Percentiles rank a stretch among this genome's conserved stretches.
These are phyloP conservation scores for Aleiodes alternator DNA, from an alignment of 2,888 invertebrate genomes.

Conservation along the genomic window DNA sequence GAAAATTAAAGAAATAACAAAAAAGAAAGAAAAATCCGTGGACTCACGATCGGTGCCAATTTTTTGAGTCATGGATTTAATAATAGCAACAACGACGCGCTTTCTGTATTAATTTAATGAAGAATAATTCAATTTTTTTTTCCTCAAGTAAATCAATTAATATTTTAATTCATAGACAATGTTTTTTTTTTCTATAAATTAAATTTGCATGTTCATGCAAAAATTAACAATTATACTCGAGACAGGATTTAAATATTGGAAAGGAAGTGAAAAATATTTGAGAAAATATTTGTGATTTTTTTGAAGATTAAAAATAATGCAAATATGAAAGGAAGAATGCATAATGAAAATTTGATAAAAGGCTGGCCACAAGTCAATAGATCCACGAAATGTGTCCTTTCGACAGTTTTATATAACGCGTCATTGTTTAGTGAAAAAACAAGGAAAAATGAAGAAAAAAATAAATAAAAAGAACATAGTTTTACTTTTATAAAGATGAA, in stretches of 20 bases:
- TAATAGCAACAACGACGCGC: constrained; percentile 41
- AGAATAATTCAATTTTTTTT: constrained; percentile 16
- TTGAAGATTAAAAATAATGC: constrained; percentile 2
- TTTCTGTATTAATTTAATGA: constrained; percentile 41
- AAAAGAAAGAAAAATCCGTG: constrained; percentile 15
- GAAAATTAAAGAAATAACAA: not conserved
- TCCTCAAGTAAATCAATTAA: constrained; percentile 4
- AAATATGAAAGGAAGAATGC: constrained; percentile 21
- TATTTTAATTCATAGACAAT: no score
- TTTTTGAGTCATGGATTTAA: constrained; percentile 38
- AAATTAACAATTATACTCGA: constrained; percentile 4
- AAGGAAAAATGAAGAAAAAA: constrained; percentile 48
- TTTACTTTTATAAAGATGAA: constrained; percentile 69
- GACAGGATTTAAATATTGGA: not conserved
- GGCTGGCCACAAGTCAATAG: constrained; percentile 54
- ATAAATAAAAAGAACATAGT: constrained; percentile 58
- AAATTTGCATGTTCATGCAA: constrained; percentile 1
- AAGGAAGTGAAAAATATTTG: no score
- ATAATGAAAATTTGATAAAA: constrained; percentile 43
- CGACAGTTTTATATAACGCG: constrained; percentile 66
- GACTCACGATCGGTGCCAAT: constrained; percentile 54
- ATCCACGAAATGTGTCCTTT: constrained; percentile 60
- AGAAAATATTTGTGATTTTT: no score
- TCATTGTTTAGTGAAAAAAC: constrained; percentile 61
- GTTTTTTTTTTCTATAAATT: constrained; percentile 17